These are phyloP conservation scores for Dromococcyx pavoninus DNA, from an alignment of 2,797 vertebrate genomes.

Conservation along the genomic window DNA sequence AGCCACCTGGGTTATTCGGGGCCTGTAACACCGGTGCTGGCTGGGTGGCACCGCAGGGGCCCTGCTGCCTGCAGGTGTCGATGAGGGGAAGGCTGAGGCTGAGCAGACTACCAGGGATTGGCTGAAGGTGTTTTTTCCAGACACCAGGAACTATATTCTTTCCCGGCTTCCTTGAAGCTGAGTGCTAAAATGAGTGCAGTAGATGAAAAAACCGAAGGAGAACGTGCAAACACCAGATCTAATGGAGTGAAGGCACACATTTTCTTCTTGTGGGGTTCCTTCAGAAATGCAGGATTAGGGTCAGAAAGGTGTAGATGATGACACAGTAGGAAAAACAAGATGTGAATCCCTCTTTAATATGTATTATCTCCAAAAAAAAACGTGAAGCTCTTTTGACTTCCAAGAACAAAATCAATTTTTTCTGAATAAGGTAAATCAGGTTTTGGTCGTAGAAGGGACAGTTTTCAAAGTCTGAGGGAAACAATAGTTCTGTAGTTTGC, in stretches of 20 bases:
- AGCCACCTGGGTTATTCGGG: not conserved
- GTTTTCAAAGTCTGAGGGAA: not conserved
- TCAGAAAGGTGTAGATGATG: not conserved
- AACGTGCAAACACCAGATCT: not conserved
- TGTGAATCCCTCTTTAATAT: not conserved
- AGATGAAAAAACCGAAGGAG: conserved; percentile 45
- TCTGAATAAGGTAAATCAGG: not conserved
- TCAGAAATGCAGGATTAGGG: not conserved
- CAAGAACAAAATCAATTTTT: not conserved
- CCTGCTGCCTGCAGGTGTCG: not conserved
- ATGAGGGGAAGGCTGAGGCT: not conserved
- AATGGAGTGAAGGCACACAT: not conserved
- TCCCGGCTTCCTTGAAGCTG: conserved; percentile 51
- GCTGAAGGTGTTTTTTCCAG: conserved; percentile 51
- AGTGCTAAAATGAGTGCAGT: conserved; percentile 25
- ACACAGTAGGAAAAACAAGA: not conserved
- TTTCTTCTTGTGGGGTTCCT: not conserved
- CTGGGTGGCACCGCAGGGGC: not conserved
- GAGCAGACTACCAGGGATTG: conserved; percentile 6
- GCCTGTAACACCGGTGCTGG: not conserved
- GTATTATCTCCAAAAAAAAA: not conserved
- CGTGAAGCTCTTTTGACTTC: not conserved
- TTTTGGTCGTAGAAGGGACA: not conserved
- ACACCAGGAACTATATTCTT: conserved; percentile 35
- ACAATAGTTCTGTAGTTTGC: not conserved